A percentile compares a stretch with the other conserved stretches of the same genome.
phyloP scores from a whole-genome alignment of 2,888 invertebrate species.

The Tinea semifulvella region DNA sequence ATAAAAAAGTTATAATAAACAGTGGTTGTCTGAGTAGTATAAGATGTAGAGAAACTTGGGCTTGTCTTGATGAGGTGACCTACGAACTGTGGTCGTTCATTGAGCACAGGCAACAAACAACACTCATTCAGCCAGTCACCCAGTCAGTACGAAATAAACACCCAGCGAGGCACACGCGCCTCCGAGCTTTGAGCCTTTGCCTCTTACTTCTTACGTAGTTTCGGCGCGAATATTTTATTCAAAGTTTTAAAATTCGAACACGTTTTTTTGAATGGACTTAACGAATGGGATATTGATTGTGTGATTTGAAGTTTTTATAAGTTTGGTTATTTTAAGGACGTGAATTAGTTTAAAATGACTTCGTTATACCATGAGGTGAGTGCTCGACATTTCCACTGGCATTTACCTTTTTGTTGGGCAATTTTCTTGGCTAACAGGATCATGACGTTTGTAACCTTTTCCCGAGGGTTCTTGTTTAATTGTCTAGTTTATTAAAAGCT shows the following conservation, averaged over 20 bases:
- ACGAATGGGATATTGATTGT: slow-evolving; percentile 16
- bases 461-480: not conserved
- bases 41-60: slow-evolving; percentile 46
- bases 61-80: slow-evolving; percentile 51
- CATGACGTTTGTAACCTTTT: slow-evolving; percentile 8
- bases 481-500: no score
- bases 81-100: slow-evolving; percentile 59
- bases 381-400: slow-evolving; percentile 51
- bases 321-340: slow-evolving; percentile 29
- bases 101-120: slow-evolving; percentile 51
- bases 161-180: slow-evolving; percentile 60
- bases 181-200: slow-evolving; percentile 30
- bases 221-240: slow-evolving; percentile 43
- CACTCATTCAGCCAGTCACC: slow-evolving; percentile 43
- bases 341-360: slow-evolving; percentile 39
- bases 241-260: slow-evolving; percentile 20
- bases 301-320: slow-evolving; percentile 14
- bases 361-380: slow-evolving; percentile 60
- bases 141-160: slow-evolving; percentile 55
- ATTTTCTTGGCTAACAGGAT: slow-evolving; percentile 29
- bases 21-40: no score
- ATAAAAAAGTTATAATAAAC: no score
- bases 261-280: slow-evolving; percentile 1
- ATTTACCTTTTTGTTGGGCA: slow-evolving; percentile 53
- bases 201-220: slow-evolving; percentile 29